Evolutionary conservation across 2,888 invertebrate genomes (phyloP).

Genomic region (Chrysolina americana): DNA sequence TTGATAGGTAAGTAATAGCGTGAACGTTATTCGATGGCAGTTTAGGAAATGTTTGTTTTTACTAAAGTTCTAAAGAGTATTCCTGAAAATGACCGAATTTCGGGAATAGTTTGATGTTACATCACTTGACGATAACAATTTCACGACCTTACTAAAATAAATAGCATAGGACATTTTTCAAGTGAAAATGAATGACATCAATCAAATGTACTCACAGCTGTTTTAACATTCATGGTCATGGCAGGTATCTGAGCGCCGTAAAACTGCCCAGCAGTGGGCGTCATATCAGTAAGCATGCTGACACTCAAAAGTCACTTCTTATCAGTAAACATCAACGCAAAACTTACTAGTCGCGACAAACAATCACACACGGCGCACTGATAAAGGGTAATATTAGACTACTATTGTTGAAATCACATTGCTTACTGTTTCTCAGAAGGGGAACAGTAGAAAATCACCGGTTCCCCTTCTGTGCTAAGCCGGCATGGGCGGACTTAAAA

Average conservation of each 20-base stretch:
- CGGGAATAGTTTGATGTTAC: too few relatives aligned
- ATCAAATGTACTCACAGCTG: conserved; percentile 61
- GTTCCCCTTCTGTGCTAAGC: conserved; percentile 66
- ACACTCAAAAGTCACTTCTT: conserved; percentile 48
- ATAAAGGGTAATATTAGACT: conserved; percentile 56
- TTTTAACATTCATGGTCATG: conserved; percentile 74
- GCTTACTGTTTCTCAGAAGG: conserved; percentile 69
- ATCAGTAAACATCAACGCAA: conserved; percentile 44
- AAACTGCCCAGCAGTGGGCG: conserved; percentile 75
- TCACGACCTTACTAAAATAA: not conserved
- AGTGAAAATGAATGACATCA: not conserved
- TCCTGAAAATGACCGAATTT: too few relatives aligned
- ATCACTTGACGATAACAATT: not conserved
- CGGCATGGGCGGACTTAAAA: conserved; percentile 53
- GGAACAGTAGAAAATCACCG: conserved; percentile 65
- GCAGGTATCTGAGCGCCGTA: conserved; percentile 75
- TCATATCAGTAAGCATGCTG: conserved; percentile 75
- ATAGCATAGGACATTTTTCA: not conserved
- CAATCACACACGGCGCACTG: conserved; percentile 59
- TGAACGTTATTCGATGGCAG: too few relatives aligned
- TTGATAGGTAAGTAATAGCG: too few relatives aligned
- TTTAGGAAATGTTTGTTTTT: too few relatives aligned
- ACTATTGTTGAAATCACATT: conserved; percentile 69
- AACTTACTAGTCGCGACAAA: conserved; percentile 50
- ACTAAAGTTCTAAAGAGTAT: too few relatives aligned